These are phyloP conservation scores for Syngnathoides biaculeatus DNA, from an alignment of 2,113 vertebrate species.

Conservation along the genomic window DNA sequence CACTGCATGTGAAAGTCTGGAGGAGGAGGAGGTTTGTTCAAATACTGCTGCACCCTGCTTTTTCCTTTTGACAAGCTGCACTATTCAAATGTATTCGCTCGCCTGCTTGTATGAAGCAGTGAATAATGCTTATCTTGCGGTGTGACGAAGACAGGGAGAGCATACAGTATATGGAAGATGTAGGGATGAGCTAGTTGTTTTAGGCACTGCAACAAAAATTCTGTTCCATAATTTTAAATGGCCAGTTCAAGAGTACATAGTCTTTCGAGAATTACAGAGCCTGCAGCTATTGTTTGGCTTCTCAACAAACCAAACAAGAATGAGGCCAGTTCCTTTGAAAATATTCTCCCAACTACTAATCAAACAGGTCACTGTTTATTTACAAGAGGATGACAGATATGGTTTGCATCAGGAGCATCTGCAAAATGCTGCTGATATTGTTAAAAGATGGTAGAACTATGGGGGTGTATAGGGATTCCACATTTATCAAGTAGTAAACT, in stretches of 20 bases:
- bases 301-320: neutral
- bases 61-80: slow-evolving; percentile 26
- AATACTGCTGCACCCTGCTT: slow-evolving; percentile 37
- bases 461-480: neutral
- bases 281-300: neutral
- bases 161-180: neutral
- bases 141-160: neutral
- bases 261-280: neutral
- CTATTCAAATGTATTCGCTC: slow-evolving; percentile 44
- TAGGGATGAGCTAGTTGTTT: neutral
- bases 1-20: slow-evolving; percentile 38
- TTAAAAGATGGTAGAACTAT: neutral
- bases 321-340: neutral
- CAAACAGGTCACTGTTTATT: neutral
- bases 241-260: neutral
- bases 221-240: neutral
- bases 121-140: slow-evolving; percentile 4
- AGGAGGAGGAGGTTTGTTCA: slow-evolving; percentile 12
- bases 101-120: slow-evolving; percentile 43
- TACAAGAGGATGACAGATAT: neutral
- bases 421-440: neutral
- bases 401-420: neutral
- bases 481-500: neutral
- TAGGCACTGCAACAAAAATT: neutral
- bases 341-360: neutral